Conservation (phyloP, 2,113 vertebrate genomes). For the Melanerpes aurifrons region DNA sequence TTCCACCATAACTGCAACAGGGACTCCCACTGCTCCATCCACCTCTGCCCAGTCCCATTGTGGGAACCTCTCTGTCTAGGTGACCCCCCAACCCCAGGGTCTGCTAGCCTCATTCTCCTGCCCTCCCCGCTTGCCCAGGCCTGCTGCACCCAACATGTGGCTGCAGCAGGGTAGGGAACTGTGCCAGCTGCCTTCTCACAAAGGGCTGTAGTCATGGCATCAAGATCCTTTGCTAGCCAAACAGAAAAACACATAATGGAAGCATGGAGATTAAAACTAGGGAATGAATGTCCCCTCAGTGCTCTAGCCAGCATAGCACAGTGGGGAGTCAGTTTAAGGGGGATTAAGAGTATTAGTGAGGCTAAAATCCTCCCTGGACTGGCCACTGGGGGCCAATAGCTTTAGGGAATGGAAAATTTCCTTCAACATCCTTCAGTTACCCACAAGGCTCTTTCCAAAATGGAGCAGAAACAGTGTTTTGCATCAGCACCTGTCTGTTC, state of each 20-base stretch:
- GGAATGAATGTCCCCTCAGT: not conserved
- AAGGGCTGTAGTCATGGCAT: constrained; percentile 34
- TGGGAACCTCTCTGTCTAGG: not conserved
- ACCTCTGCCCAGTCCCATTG: not conserved
- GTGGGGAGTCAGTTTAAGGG: constrained; percentile 23
- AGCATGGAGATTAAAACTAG: constrained; percentile 32
- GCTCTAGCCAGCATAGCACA: not conserved
- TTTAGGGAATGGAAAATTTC: constrained; percentile 9
- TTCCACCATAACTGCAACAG: not conserved
- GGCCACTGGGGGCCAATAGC: not conserved
- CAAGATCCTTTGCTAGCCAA: constrained; percentile 32
- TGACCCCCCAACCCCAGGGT: not conserved
- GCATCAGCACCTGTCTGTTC: accelerated
- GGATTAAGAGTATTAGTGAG: constrained; percentile 32
- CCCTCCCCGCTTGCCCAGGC: not conserved
- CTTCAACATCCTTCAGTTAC: not conserved
- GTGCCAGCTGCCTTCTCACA: not conserved
- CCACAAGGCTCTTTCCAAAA: not conserved
- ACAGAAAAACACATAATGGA: constrained; percentile 4
- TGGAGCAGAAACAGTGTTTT: not conserved
- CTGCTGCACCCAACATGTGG: not conserved
- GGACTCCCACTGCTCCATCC: not conserved
- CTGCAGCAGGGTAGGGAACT: not conserved
- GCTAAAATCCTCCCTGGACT: constrained; percentile 32
- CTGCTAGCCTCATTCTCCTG: not conserved